Evolutionary conservation across 1,140 invertebrate species (phyloP), one percentile per base, ranked within the genome.

Genomic region (Drosophila melanogaster): DNA sequence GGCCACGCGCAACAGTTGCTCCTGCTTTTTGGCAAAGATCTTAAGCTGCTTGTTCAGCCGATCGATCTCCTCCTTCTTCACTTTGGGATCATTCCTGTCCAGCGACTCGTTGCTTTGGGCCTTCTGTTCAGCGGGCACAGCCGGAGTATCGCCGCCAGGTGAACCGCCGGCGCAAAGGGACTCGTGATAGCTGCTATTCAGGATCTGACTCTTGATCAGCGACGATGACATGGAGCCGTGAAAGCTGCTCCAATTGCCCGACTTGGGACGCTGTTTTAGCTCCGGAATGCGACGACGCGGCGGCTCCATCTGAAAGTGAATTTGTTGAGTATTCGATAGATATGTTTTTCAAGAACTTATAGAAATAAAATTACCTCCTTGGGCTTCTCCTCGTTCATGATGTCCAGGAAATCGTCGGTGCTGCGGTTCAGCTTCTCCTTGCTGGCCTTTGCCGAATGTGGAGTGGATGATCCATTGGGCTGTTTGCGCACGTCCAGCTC

Each of bases 1-100:
- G 12, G 96, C 95, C 54, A 96, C 96, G 93, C 97, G 93, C 26
- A 99, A 92, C 37, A 99, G 93, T 90, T 98, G 97, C 92, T 99
- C 98, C 90, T 99, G 98, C 92, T 98, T 98, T 85, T 96, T 96
- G 19, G 96, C 96, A 62, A 97, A 94, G 61, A 94, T 94, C 81
- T 96, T 95, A 49, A 96, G 95, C 86, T 96, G 97, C 87, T 95
- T 95, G 54, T 95, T 94, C 86, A 95, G 94, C 90, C 96, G 97
- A 79, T 98, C 97, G 80, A 95, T 94, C 87, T 98, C 97, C 85
- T 97, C 96, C 87, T 95, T 95, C 81, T 95, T 94, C 51, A 94
- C 94, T 51, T 94, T 94, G 8, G 94, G 92, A 70, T 94, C 94
- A 47, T 84, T 89, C 1, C 81, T 66, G 59, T 94, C 93, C 67